Conservation (phyloP, 2,797 vertebrate species). For the Poecilia velifera region DNA sequence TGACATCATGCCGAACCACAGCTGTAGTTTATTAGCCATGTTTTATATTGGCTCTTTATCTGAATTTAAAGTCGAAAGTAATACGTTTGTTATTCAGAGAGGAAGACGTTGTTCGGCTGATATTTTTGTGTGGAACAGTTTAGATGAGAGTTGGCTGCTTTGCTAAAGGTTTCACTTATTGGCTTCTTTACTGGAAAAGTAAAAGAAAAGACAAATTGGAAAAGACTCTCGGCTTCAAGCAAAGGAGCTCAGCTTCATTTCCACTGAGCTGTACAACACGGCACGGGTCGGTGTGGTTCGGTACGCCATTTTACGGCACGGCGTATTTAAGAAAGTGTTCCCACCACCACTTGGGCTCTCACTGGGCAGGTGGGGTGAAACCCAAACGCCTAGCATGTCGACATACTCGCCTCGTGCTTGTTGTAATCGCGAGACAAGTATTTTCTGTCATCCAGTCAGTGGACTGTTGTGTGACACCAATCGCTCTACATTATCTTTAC, state of each 20-base stretch:
- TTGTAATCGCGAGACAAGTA: background rate
- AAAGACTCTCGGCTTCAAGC: background rate
- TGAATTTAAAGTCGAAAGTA: background rate
- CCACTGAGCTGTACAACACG: background rate
- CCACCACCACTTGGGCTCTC: background rate
- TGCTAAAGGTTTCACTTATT: background rate
- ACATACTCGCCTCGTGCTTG: background rate
- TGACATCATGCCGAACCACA: background rate
- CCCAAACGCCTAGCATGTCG: background rate
- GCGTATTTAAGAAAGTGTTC: background rate
- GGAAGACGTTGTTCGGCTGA: background rate
- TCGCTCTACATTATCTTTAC: background rate
- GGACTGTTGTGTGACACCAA: background rate
- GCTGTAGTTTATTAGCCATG: slow-evolving; percentile 6
- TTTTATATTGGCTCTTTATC: slow-evolving; percentile 12
- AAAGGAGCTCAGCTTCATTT: background rate
- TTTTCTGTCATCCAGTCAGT: background rate
- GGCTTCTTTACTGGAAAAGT: background rate
- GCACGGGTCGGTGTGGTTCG: no score
- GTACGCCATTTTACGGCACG: background rate
- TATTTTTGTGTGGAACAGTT: background rate
- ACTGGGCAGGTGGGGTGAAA: background rate
- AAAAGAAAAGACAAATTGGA: background rate
- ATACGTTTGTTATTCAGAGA: background rate
- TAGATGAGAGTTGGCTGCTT: background rate